A percentile compares a stretch with the other conserved stretches of the same genome.
phyloP scores from a whole-genome alignment of 2,888 invertebrate genomes.

The Desoria tigrina region DNA sequence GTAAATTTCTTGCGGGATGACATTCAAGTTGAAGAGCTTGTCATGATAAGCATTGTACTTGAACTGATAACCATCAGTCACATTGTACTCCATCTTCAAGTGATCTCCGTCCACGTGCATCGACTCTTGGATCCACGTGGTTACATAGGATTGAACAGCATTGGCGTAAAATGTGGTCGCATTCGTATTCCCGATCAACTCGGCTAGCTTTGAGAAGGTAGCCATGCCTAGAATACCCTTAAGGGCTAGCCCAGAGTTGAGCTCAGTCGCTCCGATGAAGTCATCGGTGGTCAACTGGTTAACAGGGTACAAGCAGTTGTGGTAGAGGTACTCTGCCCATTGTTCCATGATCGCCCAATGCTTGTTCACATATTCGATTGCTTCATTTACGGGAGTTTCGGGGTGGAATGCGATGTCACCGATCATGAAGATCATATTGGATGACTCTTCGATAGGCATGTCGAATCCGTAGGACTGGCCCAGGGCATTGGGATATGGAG shows the following conservation, averaged over 20 bases:
- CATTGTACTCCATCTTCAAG: constrained; percentile 51
- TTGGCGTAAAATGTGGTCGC: constrained; percentile 34
- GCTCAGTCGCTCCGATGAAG: constrained; percentile 46
- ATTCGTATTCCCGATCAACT: constrained; percentile 28
- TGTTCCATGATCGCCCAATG: constrained; percentile 34
- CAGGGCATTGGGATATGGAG: constrained; percentile 44
- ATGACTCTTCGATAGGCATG: constrained; percentile 49
- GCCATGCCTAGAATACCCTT: constrained; percentile 47
- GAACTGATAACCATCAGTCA: constrained; percentile 50
- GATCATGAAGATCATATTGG: constrained; percentile 48
- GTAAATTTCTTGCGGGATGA: constrained; percentile 42
- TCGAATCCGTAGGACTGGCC: too few relatives aligned
- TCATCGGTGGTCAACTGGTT: constrained; percentile 50
- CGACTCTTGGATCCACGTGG: constrained; percentile 39
- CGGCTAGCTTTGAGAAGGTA: constrained; percentile 43
- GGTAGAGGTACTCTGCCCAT: constrained; percentile 45
- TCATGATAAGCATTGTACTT: constrained; percentile 51
- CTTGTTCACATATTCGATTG: constrained; percentile 22
- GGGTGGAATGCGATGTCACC: constrained; percentile 41
- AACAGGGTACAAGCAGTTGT: constrained; percentile 48
- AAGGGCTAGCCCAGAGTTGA: constrained; percentile 49
- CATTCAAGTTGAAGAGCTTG: constrained; percentile 39
- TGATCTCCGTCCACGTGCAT: constrained; percentile 37
- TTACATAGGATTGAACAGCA: constrained; percentile 26
- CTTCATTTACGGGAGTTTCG: not conserved